These are phyloP conservation scores for Philypnodon macrostomus DNA, from an alignment of 2,797 vertebrate species.

Conservation along the genomic window DNA sequence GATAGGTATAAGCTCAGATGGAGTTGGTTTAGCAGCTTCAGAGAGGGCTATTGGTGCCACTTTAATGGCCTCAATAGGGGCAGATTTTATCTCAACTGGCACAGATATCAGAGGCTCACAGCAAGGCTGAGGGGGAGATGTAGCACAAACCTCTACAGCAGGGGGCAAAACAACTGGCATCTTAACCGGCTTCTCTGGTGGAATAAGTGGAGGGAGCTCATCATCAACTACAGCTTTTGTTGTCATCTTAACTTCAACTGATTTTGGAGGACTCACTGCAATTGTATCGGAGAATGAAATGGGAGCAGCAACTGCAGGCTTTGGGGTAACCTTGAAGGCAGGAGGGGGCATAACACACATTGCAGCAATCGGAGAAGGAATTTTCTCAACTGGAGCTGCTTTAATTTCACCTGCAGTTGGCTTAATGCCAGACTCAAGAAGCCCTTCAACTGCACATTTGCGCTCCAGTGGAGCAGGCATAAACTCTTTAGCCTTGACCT, in stretches of 20 bases:
- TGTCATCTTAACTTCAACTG: conserved; percentile 41
- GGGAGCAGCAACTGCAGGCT: conserved; percentile 64
- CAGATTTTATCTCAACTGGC: background rate
- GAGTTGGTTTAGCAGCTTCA: conserved; percentile 5
- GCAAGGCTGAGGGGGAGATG: conserved; percentile 24
- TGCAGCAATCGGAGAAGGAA: conserved; percentile 5
- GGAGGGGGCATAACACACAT: conserved; percentile 47
- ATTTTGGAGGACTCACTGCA: conserved; percentile 57
- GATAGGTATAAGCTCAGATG: background rate
- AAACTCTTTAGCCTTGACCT: conserved; percentile 74
- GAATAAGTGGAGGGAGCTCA: conserved; percentile 92
- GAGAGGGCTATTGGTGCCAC: background rate
- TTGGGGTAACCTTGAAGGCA: conserved; percentile 69
- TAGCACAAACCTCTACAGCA: conserved; percentile 61
- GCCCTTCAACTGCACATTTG: conserved; percentile 21
- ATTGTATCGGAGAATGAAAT: conserved; percentile 65
- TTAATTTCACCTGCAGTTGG: conserved; percentile 29
- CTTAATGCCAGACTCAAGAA: conserved; percentile 15
- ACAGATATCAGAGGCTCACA: background rate
- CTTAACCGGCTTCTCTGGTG: conserved; percentile 78
- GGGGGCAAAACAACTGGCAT: conserved; percentile 64
- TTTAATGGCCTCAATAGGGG: conserved; percentile 11
- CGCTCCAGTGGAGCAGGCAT: conserved; percentile 30
- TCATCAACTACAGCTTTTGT: conserved; percentile 73
- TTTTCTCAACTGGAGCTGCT: conserved; percentile 33